Evolutionary conservation across 2,888 invertebrate species (phyloP), one percentile per base, ranked within the genome.

Genomic region (Agrotis puta): DNA sequence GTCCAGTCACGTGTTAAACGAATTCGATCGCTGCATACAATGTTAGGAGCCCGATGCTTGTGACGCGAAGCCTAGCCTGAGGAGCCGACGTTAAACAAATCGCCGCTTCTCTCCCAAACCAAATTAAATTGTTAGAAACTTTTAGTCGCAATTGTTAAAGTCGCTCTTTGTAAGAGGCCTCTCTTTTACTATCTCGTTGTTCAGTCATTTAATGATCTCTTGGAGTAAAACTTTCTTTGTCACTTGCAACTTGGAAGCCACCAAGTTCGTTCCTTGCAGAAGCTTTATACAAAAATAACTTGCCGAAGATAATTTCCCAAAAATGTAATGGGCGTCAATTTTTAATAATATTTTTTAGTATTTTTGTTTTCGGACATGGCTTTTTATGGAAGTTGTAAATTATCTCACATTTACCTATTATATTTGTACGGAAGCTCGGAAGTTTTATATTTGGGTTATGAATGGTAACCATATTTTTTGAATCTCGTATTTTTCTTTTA

Each of bases 1-100:
- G 92, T 90, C 93, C 95, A 94, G 94, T 95, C 95, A 94, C 93
- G 95, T 95, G 95, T 93, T 94, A 95, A 96, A 95, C 95, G 95
- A 95, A 95, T 94, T 91, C 94, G 91, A 95, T 94, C 90, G 92
- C 89, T 91, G 92, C 92, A 92, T 88, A 92, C 91, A 91, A 91
- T 91, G 93, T 93, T 82, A 85, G 85, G 91, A 92, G 93, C 90
- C 87, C 85, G 82, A 83, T 86, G 87, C 85, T 85, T 86, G 85
- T 90, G 90, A 90, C 90, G 89, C 85, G 87, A 88, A 87, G 87
- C 85, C 84, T 79, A 88, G 86, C 84, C 82, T 90, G 87, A 84
- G 86, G 85, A 88, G 88, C 74, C 82, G 83, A 69, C 81, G 78
- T 74, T 83, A 84, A 86, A 86, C 85, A 87, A 88, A 89, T 86